Conservation (phyloP, 2,113 vertebrate species). For the Zosterops lateralis region DNA sequence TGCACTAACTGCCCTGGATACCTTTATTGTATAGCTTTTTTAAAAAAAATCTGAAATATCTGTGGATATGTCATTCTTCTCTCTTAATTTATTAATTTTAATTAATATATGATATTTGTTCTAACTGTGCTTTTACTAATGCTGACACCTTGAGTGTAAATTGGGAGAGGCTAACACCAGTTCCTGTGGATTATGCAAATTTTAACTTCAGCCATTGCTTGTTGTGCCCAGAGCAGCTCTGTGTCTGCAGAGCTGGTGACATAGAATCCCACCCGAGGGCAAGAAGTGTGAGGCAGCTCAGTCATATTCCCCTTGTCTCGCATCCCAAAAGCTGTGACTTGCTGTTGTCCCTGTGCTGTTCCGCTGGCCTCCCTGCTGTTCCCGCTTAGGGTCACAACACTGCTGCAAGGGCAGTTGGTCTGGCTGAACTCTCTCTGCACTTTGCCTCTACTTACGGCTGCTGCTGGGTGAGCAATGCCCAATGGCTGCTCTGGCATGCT, state of each 20-base stretch:
- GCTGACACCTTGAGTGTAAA: neutral
- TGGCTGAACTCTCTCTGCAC: fast-evolving
- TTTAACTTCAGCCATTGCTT: neutral
- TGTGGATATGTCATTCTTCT: constrained; percentile 69
- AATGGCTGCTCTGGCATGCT: neutral
- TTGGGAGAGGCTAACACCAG: neutral
- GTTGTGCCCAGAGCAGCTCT: neutral
- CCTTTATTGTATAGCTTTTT: constrained; percentile 52
- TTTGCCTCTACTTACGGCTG: neutral
- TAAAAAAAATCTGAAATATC: constrained; percentile 23
- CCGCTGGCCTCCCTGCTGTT: fast-evolving
- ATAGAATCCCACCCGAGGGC: neutral
- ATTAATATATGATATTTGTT: constrained; percentile 10
- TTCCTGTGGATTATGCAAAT: neutral
- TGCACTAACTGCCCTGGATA: constrained; percentile 75
- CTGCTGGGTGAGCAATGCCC: neutral
- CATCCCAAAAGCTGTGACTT: neutral
- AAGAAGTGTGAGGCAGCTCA: neutral
- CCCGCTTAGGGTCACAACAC: neutral
- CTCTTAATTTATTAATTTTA: constrained; percentile 18
- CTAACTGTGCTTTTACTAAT: constrained; percentile 65
- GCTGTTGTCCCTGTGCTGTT: neutral
- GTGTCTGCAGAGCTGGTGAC: neutral
- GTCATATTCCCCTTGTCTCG: neutral
- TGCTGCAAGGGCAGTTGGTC: neutral